Conservation (phyloP, 2,797 vertebrate species). For the Sparidentex hasta region DNA sequence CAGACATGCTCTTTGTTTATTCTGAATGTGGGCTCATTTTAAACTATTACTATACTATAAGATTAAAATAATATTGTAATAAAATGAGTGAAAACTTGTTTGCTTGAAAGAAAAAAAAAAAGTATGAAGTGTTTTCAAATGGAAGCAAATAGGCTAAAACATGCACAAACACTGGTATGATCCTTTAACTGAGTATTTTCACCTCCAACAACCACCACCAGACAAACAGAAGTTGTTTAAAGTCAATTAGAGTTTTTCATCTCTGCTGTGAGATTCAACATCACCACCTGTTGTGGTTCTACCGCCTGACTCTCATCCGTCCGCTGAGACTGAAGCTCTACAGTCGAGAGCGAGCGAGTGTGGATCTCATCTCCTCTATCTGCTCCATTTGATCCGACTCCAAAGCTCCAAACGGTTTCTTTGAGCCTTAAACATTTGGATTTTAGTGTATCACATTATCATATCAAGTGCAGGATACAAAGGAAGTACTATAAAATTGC, state of each 20-base stretch:
- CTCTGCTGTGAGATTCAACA: not conserved
- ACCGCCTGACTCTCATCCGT: not conserved
- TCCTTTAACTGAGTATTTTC: constrained; percentile 6
- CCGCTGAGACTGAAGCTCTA: constrained; percentile 1
- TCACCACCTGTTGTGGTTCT: not conserved
- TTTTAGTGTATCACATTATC: constrained; percentile 75
- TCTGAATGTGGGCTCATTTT: not conserved
- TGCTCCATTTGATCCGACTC: not conserved
- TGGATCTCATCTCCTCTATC: constrained; percentile 2
- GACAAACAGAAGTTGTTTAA: constrained; percentile 9
- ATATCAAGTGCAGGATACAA: constrained; percentile 79
- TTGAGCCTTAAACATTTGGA: constrained; percentile 44
- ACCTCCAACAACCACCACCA: not conserved
- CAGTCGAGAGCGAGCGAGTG: constrained; percentile 3
- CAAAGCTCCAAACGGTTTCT: constrained; percentile 29
- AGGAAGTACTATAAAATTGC: constrained; percentile 63
- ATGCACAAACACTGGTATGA: constrained; percentile 32
- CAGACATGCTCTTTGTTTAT: not conserved
- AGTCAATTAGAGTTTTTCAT: not conserved
- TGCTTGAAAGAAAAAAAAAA: not conserved
- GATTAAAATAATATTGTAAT: not conserved
- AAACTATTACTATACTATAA: too few relatives aligned
- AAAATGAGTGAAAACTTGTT: not conserved
- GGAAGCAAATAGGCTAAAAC: constrained; percentile 16
- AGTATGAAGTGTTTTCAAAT: not conserved